Conservation (phyloP, 2,888 invertebrate species). For the Mesorhabditis belari region DNA sequence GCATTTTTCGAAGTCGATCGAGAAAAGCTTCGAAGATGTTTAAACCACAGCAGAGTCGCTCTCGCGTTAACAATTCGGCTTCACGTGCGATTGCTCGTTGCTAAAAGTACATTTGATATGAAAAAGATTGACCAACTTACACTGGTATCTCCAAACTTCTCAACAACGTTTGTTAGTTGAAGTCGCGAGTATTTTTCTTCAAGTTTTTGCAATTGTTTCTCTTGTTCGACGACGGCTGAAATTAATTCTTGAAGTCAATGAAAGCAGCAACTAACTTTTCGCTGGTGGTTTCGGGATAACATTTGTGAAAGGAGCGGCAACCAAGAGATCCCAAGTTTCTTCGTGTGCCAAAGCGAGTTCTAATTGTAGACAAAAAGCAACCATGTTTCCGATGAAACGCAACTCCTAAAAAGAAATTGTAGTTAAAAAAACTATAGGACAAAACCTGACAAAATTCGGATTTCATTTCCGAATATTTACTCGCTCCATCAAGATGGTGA, state of each 20-base stretch:
- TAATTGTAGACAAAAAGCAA: constrained; percentile 86
- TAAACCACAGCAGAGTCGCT: constrained; percentile 90
- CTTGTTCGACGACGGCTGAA: constrained; percentile 24
- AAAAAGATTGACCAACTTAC: neutral
- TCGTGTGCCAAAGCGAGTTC: constrained; percentile 81
- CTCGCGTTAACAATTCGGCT: constrained; percentile 88
- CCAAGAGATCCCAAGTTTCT: constrained; percentile 91
- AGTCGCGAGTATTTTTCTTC: constrained; percentile 87
- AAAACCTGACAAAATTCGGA: no score
- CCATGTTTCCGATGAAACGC: no score
- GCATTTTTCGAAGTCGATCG: constrained; percentile 73
- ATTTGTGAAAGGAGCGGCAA: constrained; percentile 96
- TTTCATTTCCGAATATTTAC: no score
- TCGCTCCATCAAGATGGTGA: no score
- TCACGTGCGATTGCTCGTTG: constrained; percentile 89
- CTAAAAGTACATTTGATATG: constrained; percentile 57
- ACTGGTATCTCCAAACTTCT: neutral
- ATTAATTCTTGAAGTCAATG: neutral
- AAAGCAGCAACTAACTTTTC: constrained; percentile 66
- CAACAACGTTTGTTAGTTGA: constrained; percentile 73
- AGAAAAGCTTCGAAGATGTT: constrained; percentile 86
- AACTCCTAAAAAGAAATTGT: no score
- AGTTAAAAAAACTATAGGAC: no score
- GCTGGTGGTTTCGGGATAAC: constrained; percentile 87
- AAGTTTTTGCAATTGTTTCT: constrained; percentile 70